phyloP scores from a whole-genome alignment of 1,140 invertebrate genomes.

The Cyphomyrmex costatus region DNA sequence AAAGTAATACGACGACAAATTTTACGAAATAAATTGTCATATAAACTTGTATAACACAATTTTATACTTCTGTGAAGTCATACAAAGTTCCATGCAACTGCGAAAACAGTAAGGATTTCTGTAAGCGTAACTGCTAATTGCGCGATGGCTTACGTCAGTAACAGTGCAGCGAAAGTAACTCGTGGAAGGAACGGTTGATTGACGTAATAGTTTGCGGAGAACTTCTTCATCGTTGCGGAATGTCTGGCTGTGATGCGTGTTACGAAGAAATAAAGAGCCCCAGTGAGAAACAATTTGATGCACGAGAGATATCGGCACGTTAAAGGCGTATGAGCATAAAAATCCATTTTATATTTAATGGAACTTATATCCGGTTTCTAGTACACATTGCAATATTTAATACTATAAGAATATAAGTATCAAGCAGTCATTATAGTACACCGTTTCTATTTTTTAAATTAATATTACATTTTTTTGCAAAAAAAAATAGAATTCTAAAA shows the following conservation, averaged over 20 bases:
- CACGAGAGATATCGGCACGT: neutral
- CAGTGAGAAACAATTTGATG: slow-evolving; percentile 18
- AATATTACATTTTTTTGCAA: no score
- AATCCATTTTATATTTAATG: slow-evolving; percentile 1
- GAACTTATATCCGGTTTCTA: neutral
- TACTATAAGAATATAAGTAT: no score
- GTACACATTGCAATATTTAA: neutral
- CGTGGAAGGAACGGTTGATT: slow-evolving; percentile 42
- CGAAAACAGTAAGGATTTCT: neutral
- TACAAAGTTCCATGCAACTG: neutral
- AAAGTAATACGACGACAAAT: neutral
- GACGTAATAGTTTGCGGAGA: slow-evolving; percentile 52
- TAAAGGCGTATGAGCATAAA: neutral
- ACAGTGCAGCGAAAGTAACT: slow-evolving; percentile 33
- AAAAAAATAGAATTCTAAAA: no score
- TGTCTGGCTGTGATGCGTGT: slow-evolving; percentile 45
- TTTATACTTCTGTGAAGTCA: slow-evolving; percentile 5
- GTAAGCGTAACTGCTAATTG: slow-evolving; percentile 17
- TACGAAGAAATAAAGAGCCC: slow-evolving; percentile 23
- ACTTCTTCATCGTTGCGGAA: slow-evolving; percentile 27
- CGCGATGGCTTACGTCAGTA: slow-evolving; percentile 32
- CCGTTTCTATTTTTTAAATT: no score
- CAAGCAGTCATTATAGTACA: no score
- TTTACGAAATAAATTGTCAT: neutral
- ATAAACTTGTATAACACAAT: slow-evolving; percentile 11